Base-by-base conservation (phyloP, 2,113 vertebrate species). In the Phodopus roborovskii region DNA sequence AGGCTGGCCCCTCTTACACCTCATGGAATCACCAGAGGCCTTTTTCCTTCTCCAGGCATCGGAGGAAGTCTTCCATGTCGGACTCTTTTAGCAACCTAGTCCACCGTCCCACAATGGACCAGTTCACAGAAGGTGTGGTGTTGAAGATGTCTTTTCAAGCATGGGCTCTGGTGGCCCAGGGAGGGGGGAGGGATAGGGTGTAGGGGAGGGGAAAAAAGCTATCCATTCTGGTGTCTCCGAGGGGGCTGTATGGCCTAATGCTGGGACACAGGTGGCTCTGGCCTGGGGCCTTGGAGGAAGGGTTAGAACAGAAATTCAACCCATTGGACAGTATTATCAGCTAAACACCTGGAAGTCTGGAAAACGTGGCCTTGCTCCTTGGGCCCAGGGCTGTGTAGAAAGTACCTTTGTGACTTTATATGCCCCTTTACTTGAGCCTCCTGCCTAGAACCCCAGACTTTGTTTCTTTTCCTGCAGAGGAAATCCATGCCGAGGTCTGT, bases 401-500 rank as follows among this genome's bases (percentile, higher is more conserved):
- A 19, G 17, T 10, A 33, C 17, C 42, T 13, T 6, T 24, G 26
- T 15, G 26, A 42, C 15, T 19, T 28, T 17, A 0, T 1, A 1
- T 48, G 45, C 3, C 39, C 60, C 28, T 48, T 73, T 39, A 26
- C 78, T 53, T 7, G 9, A 1, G 84, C 19, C 30, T 73, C 68
- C 53, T 53, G 28, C 75, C 33, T 11, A 77, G 83, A 60, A 45
- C 39, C 68, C 58, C 56, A 33, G 93, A 73, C 71, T 58, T 50
- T 71, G 90, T 70, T 48, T 71, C n/a, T 94, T 92, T 60, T 98
- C 56, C 33, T 1, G 53, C 98, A 99, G 99, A 99, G 98, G 99
- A 99, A 97, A 99, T 99, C 88, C 99, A 99, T 1, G 99, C 99
- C 42, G 99, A 99, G 96, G 99, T 99, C 74, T 99, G 99, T 97